phyloP scores from a whole-genome alignment of 2,113 vertebrate species.

The Condylura cristata region DNA sequence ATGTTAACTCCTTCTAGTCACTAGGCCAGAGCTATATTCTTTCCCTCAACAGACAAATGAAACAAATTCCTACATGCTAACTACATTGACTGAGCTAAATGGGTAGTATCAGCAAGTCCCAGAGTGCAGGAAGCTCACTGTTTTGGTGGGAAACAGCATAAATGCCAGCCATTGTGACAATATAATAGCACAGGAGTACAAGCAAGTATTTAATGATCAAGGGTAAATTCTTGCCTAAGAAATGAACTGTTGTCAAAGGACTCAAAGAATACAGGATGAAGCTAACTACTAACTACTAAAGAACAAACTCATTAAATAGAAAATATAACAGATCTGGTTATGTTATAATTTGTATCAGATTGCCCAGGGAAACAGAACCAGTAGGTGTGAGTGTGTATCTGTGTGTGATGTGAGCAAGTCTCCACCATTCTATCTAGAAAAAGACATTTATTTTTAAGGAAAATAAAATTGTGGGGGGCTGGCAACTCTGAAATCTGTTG shows the following conservation, averaged over 20 bases:
- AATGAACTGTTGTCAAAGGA: not conserved
- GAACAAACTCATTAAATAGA: not conserved
- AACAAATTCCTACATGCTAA: not conserved
- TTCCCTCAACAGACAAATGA: not conserved
- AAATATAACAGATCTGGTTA: not conserved
- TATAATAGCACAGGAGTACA: not conserved
- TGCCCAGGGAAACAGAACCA: conserved; percentile 2
- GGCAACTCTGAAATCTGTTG: not conserved
- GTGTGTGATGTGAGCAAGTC: no score
- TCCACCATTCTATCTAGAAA: not conserved
- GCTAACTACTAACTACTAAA: not conserved
- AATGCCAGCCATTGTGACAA: not conserved
- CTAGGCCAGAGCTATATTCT: not conserved
- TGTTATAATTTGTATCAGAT: not conserved
- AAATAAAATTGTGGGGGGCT: not conserved
- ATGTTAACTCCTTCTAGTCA: no score
- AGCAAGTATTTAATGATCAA: not conserved
- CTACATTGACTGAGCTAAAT: not conserved
- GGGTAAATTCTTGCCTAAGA: not conserved
- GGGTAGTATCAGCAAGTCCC: not conserved
- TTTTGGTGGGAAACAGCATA: not conserved
- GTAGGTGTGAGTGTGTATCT: not conserved
- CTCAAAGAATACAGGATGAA: not conserved
- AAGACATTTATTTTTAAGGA: not conserved
- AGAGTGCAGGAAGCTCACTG: not conserved